phyloP scores from a whole-genome alignment of 2,888 invertebrate species.

The Crematogaster levior region DNA sequence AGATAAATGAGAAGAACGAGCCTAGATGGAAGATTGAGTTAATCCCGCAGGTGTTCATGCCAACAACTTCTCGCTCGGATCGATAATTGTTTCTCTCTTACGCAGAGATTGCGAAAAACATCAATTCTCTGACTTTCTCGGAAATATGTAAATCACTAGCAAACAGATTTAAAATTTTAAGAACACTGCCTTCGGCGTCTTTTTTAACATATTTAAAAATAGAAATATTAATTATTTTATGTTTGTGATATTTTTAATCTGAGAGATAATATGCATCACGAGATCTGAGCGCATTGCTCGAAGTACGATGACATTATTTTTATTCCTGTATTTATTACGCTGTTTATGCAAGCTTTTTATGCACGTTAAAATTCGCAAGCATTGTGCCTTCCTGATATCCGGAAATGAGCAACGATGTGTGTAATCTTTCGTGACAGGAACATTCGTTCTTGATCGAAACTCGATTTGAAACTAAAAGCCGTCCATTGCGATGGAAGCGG shows the following conservation, averaged over 20 bases:
- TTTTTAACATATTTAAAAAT: neutral
- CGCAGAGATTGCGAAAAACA: neutral
- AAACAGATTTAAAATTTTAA: neutral
- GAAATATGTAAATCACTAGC: neutral
- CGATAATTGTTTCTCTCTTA: constrained; percentile 17
- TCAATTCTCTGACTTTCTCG: neutral
- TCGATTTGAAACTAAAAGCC: constrained; percentile 32
- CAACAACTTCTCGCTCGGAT: neutral
- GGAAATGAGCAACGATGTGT: constrained; percentile 2
- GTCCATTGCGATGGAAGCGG: constrained; percentile 16
- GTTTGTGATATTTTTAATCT: neutral
- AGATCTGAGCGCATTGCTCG: neutral
- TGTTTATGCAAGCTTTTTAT: neutral
- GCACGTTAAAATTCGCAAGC: neutral
- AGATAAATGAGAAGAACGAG: constrained; percentile 50
- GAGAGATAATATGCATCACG: neutral
- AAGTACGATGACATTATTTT: neutral
- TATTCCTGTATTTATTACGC: neutral
- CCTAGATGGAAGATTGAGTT: constrained; percentile 10
- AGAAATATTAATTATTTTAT: neutral
- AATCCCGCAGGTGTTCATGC: neutral
- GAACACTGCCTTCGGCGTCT: neutral
- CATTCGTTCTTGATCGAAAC: constrained; percentile 18
- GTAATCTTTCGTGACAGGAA: constrained; percentile 15
- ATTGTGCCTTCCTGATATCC: neutral